Evolutionary conservation across 1,140 invertebrate genomes (phyloP), one percentile per base, ranked within the genome.

Genomic region (Aphelinus certus): DNA sequence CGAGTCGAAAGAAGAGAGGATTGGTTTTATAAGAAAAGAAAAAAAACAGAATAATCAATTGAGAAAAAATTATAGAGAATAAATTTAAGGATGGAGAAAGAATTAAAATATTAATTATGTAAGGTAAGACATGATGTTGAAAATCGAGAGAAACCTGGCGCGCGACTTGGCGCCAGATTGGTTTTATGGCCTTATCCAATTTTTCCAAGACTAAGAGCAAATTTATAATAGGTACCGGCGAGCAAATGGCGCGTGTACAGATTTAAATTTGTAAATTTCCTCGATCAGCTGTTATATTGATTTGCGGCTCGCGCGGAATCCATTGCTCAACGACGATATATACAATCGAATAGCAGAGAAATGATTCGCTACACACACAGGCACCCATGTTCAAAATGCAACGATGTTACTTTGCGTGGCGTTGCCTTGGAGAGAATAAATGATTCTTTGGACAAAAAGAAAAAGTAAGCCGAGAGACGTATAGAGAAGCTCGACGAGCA

Each of bases 111-210:
- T 68, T 48, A 68, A 68, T 74, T 74, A 63, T 69, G 72, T 74
- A 60, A 46, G n/a, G 46, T 9, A 69, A 63, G 65, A 67, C 45
- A 62, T 61, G 62, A 53, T 51, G 56, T 67, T 73, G 66, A 53
- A 68, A 75, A 75, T 75, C 73, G 55, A 70, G 60, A 69, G 85
- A 83, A 83, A 84, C 78, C 82, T 85, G 85, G 82, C 81, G 82
- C 81, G 81, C 83, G 81, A 80, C 76, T 85, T 83, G 85, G 82
- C 81, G 85, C 85, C 86, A 86, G 84, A 87, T 85, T 86, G 85
- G 85, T 88, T 61, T 75, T 87, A 88, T 88, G 86, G 86, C 86
- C 86, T 88, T 88, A 88, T 87, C 85, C 86, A 86, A 88, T 86
- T 86, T 88, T 88, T 85, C 84, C 84, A 86, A 86, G 82, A 86